phyloP scores from a whole-genome alignment of 1,140 invertebrate genomes.

The Notospermus geniculatus region DNA sequence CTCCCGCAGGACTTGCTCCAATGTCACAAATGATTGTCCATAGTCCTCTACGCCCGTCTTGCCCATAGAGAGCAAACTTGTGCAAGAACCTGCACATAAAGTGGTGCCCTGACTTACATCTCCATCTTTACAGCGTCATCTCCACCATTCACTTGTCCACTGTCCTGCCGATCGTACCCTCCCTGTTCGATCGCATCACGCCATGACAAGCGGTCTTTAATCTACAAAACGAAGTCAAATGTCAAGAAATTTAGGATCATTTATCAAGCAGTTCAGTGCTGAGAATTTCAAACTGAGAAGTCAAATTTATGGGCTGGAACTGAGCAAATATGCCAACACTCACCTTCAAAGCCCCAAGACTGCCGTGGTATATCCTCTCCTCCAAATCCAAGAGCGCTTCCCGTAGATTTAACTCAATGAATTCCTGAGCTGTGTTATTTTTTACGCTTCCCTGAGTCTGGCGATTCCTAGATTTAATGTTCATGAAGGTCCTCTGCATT shows the following conservation, averaged over 20 bases:
- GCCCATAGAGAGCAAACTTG: too few relatives aligned
- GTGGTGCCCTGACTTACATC: neutral
- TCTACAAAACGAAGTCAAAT: conserved; percentile 30
- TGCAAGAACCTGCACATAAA: neutral
- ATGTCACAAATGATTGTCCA: too few relatives aligned
- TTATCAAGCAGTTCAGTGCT: too few relatives aligned
- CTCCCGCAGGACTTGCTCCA: too few relatives aligned
- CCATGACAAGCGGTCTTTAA: conserved; percentile 41
- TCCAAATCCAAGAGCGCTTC: conserved; percentile 86
- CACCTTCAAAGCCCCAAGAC: conserved; percentile 75
- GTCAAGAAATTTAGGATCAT: too few relatives aligned
- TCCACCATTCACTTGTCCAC: conserved; percentile 26
- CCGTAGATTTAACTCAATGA: conserved; percentile 72
- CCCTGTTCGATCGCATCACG: conserved; percentile 45
- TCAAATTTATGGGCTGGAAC: too few relatives aligned
- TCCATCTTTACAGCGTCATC: neutral
- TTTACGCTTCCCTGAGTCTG: conserved; percentile 31
- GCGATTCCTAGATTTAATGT: conserved; percentile 25
- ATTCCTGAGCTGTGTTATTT: conserved; percentile 52
- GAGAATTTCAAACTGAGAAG: too few relatives aligned
- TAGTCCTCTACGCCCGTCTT: too few relatives aligned
- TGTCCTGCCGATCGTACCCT: conserved; percentile 38
- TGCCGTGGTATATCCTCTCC: conserved; percentile 79
- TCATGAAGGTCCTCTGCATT: conserved; percentile 1
- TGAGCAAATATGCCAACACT: too few relatives aligned